A percentile compares a stretch with the other conserved stretches of the same genome.
These are phyloP conservation scores for Carassius carassius DNA, from an alignment of 2,113 vertebrate genomes.

Conservation along the genomic window DNA sequence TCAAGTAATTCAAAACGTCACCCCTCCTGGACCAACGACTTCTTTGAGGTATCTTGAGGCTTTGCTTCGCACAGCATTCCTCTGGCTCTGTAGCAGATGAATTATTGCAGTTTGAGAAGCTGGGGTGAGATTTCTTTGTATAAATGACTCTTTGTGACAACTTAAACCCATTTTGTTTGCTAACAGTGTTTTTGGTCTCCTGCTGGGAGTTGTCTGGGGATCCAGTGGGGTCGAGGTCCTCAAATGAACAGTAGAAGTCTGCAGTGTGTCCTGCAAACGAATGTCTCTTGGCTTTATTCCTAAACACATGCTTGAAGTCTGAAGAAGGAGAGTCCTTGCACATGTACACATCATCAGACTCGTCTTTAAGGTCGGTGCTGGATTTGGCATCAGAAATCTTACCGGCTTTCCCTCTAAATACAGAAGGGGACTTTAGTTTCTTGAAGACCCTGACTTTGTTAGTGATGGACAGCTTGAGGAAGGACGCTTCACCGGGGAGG, in stretches of 20 bases:
- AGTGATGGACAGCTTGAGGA: slow-evolving; percentile 84
- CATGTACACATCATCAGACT: slow-evolving; percentile 69
- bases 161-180: slow-evolving; percentile 73
- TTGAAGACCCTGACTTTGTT: slow-evolving; percentile 86
- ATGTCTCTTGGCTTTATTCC: slow-evolving; percentile 80
- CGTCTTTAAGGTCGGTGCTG: slow-evolving; percentile 66
- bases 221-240: slow-evolving; percentile 78
- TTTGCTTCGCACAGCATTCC: slow-evolving; percentile 70
- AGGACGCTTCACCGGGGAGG: slow-evolving; percentile 78
- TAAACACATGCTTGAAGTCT: slow-evolving; percentile 68
- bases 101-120: slow-evolving; percentile 68
- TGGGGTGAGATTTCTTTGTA: slow-evolving; percentile 70
- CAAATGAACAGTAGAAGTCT: slow-evolving; percentile 84
- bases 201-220: slow-evolving; percentile 70
- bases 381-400: slow-evolving; percentile 72
- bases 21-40: slow-evolving; percentile 74
- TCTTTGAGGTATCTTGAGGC: slow-evolving; percentile 67
- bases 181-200: slow-evolving; percentile 63
- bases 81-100: slow-evolving; percentile 60
- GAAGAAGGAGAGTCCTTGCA: slow-evolving; percentile 68
- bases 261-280: slow-evolving; percentile 84
- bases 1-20: slow-evolving; percentile 88
- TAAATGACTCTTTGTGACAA: slow-evolving; percentile 66
- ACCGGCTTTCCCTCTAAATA: slow-evolving; percentile 70
- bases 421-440: slow-evolving; percentile 80